Conservation (phyloP, 2,888 invertebrate genomes). For the Drosophila eohydei region DNA sequence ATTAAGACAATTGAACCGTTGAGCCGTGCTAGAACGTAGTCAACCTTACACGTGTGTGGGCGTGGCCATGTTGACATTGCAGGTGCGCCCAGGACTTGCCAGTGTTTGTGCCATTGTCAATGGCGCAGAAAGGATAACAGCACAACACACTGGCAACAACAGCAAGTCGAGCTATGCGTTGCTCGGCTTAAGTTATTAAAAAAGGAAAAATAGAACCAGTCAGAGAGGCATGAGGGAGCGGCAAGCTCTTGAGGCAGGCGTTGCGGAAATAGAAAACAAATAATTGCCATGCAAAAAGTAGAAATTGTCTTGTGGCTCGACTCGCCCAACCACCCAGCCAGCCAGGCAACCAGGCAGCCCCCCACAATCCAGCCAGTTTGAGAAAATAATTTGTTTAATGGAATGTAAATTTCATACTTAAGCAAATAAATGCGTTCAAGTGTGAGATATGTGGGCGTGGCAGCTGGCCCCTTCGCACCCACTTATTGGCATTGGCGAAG, state of each 20-base stretch:
- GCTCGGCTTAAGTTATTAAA: constrained; percentile 81
- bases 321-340: not conserved
- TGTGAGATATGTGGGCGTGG: constrained; percentile 57
- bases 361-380: constrained; percentile 40
- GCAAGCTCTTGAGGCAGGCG: constrained; percentile 7
- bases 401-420: constrained; percentile 80
- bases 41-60: constrained; percentile 57
- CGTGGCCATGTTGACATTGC: constrained; percentile 77
- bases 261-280: constrained; percentile 71
- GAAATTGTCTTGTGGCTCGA: constrained; percentile 60
- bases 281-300: constrained; percentile 80
- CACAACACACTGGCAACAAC: constrained; percentile 32
- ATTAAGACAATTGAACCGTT: constrained; percentile 81
- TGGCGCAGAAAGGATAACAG: constrained; percentile 80
- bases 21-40: constrained; percentile 73
- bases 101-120: constrained; percentile 67
- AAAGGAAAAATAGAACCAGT: constrained; percentile 34
- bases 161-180: constrained; percentile 59
- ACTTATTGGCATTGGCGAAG: constrained; percentile 31
- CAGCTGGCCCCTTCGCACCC: constrained; percentile 18
- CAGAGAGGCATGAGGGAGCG: not conserved
- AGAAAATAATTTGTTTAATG: constrained; percentile 81
- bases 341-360: not conserved
- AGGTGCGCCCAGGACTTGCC: constrained; percentile 68
- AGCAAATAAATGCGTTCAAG: constrained; percentile 73